Conservation (phyloP, 2,888 invertebrate genomes). For the Liposcelis brunnea region DNA sequence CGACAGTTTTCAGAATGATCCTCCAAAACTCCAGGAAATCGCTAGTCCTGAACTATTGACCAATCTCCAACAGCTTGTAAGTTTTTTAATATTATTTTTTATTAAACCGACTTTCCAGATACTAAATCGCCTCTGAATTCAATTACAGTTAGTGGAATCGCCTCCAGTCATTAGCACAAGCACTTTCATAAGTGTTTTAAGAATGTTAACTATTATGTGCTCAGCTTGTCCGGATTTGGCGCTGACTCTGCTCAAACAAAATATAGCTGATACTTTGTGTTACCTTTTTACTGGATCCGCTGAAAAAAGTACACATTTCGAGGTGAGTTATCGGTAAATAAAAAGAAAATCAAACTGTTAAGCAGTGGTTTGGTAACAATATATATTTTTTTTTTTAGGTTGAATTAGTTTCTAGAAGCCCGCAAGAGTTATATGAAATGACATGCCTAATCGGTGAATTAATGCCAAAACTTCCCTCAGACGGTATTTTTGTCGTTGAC, state of each 20-base stretch:
- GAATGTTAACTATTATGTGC: slow-evolving; percentile 94
- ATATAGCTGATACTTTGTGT: slow-evolving; percentile 88
- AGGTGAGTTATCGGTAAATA: slow-evolving; percentile 18
- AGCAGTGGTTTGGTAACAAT: no score
- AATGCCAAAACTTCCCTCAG: slow-evolving; percentile 87
- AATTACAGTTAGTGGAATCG: slow-evolving; percentile 63
- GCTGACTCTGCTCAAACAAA: slow-evolving; percentile 76
- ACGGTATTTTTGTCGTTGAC: slow-evolving; percentile 92
- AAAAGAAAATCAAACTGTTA: no score
- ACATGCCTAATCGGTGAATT: slow-evolving; percentile 93
- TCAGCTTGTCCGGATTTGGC: slow-evolving; percentile 88
- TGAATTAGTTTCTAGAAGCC: slow-evolving; percentile 76
- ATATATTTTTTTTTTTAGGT: slow-evolving; percentile 28
- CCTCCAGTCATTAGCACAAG: slow-evolving; percentile 90
- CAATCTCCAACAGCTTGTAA: slow-evolving; percentile 79
- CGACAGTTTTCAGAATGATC: slow-evolving; percentile 89
- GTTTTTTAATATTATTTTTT: slow-evolving; percentile 16
- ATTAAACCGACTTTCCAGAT: slow-evolving; percentile 1
- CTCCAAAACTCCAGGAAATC: slow-evolving; percentile 79
- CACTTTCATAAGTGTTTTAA: slow-evolving; percentile 89
- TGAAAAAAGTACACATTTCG: slow-evolving; percentile 38
- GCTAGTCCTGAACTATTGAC: slow-evolving; percentile 80
- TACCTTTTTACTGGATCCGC: slow-evolving; percentile 85
- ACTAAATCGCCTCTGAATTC: slow-evolving; percentile 9
- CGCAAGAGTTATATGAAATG: slow-evolving; percentile 94